Percentiles rank a stretch among this genome's conserved stretches.
These are phyloP conservation scores for Parelbella ahira DNA, from an alignment of 2,888 invertebrate species.

Conservation along the genomic window DNA sequence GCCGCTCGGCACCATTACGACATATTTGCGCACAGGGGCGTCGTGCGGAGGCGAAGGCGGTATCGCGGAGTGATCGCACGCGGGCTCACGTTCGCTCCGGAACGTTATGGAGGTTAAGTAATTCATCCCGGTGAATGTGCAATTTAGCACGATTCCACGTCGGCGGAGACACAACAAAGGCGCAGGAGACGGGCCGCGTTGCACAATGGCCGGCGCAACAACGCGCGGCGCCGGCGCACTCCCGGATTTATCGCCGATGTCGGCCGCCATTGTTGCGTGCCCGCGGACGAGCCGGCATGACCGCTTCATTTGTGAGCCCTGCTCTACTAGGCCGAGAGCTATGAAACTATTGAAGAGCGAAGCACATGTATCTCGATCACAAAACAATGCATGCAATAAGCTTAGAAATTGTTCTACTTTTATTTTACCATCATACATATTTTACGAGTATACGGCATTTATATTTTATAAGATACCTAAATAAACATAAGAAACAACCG, in stretches of 20 bases:
- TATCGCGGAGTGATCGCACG: conserved; percentile 31
- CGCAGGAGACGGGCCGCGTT: conserved; percentile 41
- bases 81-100: conserved; percentile 30
- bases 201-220: conserved; percentile 43
- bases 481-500: not conserved
- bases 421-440: too few species aligned
- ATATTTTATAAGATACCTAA: too few species aligned
- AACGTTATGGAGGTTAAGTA: too few species aligned
- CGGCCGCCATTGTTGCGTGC: conserved; percentile 39
- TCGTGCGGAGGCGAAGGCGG: conserved; percentile 32
- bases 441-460: too few species aligned
- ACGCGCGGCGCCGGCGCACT: conserved; percentile 42
- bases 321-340: conserved; percentile 38
- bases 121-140: conserved; percentile 48
- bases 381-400: too few species aligned
- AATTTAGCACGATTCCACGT: conserved; percentile 44
- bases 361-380: too few species aligned
- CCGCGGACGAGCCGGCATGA: conserved; percentile 35
- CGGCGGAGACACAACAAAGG: conserved; percentile 48
- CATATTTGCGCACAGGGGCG: conserved; percentile 39
- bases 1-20: conserved; percentile 50
- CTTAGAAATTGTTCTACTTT: too few species aligned
- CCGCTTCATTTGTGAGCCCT: conserved; percentile 44
- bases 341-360: conserved; percentile 14
- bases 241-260: conserved; percentile 45